A percentile compares a stretch with the other conserved stretches of the same genome.
phyloP scores from a whole-genome alignment of 2,888 invertebrate genomes.

The Augochlorella aurata region DNA sequence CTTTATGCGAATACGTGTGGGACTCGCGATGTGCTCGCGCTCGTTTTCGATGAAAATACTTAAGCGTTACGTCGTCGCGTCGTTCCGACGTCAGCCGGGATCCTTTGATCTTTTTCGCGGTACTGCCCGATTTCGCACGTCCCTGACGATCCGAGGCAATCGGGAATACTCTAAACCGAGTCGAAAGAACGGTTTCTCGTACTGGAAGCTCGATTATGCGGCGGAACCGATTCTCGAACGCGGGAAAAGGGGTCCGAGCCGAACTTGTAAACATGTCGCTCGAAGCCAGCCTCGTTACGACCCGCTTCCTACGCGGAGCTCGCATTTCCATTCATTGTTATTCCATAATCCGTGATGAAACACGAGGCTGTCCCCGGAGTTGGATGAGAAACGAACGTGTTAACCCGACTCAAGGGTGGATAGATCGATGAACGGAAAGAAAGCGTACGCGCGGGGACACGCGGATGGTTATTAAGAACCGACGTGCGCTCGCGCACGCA shows the following conservation, averaged over 20 bases:
- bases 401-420: constrained; percentile 55
- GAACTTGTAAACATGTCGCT: constrained; percentile 52
- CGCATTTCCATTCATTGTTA: constrained; percentile 60
- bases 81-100: background rate
- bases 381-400: constrained; percentile 70
- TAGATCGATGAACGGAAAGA: constrained; percentile 67
- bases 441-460: constrained; percentile 66
- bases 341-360: constrained; percentile 49
- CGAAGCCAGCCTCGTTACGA: constrained; percentile 31
- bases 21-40: constrained; percentile 38
- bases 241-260: background rate
- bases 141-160: background rate
- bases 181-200: background rate
- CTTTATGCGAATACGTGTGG: constrained; percentile 70
- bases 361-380: constrained; percentile 50
- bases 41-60: constrained; percentile 51
- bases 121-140: background rate
- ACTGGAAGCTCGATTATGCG: background rate
- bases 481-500: constrained; percentile 67
- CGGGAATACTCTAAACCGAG: background rate
- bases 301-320: constrained; percentile 31
- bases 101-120: constrained; percentile 29
- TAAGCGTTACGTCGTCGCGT: constrained; percentile 6
- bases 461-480: constrained; percentile 68
- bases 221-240: constrained; percentile 20